These are phyloP conservation scores for Oligia latruncula DNA, from an alignment of 2,888 invertebrate genomes.

Conservation along the genomic window DNA sequence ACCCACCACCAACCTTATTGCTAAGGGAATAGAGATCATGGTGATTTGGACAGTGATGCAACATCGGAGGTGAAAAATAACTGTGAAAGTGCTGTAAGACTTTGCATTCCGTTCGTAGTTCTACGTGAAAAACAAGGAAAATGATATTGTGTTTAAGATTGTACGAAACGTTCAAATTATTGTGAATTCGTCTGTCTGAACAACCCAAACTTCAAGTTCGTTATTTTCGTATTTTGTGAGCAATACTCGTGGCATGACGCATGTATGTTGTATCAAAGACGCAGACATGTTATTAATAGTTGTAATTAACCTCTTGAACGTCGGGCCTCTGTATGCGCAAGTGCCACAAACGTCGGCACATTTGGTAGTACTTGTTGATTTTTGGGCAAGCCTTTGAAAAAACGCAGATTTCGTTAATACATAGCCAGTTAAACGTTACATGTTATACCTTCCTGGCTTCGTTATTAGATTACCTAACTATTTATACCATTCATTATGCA, in stretches of 20 bases:
- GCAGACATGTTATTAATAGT: neutral
- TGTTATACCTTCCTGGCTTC: too few relatives aligned
- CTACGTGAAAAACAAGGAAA: neutral
- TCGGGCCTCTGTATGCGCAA: too few relatives aligned
- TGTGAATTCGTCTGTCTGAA: neutral
- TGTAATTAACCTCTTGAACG: too few relatives aligned
- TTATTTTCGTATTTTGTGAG: neutral
- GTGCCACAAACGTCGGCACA: too few relatives aligned
- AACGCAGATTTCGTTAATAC: too few relatives aligned
- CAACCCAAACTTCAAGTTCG: neutral
- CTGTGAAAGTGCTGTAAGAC: neutral
- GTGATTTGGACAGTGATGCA: neutral
- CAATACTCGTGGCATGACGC: neutral
- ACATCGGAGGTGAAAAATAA: neutral
- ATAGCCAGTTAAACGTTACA: too few relatives aligned
- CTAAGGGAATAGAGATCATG: neutral
- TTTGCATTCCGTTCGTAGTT: neutral
- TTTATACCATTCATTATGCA: too few relatives aligned
- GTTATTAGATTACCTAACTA: too few relatives aligned
- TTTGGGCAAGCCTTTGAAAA: too few relatives aligned
- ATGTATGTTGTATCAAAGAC: neutral
- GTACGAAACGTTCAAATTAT: neutral
- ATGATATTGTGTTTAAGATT: neutral
- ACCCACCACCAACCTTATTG: neutral
- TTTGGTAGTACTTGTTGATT: too few relatives aligned